Base-by-base conservation (phyloP, 2,888 invertebrate species). In the Gari tellinella region DNA sequence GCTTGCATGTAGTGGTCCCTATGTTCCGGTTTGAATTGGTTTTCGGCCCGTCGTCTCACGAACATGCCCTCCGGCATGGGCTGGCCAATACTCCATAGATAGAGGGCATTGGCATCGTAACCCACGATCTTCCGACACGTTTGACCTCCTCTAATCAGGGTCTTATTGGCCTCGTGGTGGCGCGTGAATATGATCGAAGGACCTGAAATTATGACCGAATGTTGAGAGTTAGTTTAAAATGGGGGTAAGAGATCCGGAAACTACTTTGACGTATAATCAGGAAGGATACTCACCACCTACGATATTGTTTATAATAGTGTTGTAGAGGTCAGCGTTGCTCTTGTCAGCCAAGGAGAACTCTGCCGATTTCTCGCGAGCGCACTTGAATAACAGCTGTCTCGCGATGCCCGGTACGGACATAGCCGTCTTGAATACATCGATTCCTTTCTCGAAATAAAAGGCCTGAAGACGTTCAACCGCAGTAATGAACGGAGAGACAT, bases 341-440 rank as follows among this genome's bases (percentile, higher is more conserved):
- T 17, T 45, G n/a, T 63, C 53, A 14, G 57, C 25, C 19, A 72
- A 31, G 4, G 72, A 45, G 58, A 72, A 72, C 1, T 25, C 19
- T 1, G 62, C 70, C 31, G 25, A 43, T 10, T 46, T 19, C 23
- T 66, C 45, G 5, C 52, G 51, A 10, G 62, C 63, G 14, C 67
- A 40, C 17, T 56, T 56, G 41, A 70, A 76, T 17, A 82, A 52
- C 40, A 77, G 43, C 17, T 67, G 64, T n/a, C 76, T 51, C 3
- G 77, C 79, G 31, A 76, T 45, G 25, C 77, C 78, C 4, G 80
- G 81, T 21, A 81, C 63, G 12, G 57, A 60, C n/a, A 79, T 66
- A 17, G 57, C 57, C 3, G 61, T 64, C 40, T 77, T 70, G 26
- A 64, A 61, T 1, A 72, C 63, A 40, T 84, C 80, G 15, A 82